Base-by-base conservation (phyloP, 1,140 invertebrate genomes). In the Polyergus mexicanus region DNA sequence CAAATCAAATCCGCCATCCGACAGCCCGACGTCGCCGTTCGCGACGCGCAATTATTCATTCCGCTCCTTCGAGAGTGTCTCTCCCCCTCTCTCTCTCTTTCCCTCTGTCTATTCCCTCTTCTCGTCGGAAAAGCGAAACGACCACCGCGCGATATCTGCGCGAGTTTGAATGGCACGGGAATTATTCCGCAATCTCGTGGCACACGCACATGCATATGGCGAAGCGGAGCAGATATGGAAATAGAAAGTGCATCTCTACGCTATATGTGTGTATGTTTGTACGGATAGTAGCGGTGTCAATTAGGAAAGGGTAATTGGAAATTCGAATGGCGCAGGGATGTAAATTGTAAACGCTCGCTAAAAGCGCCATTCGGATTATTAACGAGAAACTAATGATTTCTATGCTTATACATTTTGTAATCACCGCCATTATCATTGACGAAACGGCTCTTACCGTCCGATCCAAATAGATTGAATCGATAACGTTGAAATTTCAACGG, bases 1-100 rank as follows among this genome's bases (percentile, higher is more conserved):
- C 68, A 83, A 91, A 88, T 84, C 72, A 86, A 86, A 88, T 62
- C 69, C 84, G 68, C 85, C 66, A 87, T 89, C 78, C 60, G 65
- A 56, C 47, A 22, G 22, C 56, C n/a, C 68, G 47, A 32, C 65
- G 63, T 38, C 60, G 47, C 35, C 83, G 25, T 85, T 60, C 41
- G 60, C 47, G 35, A 28, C 69, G 81, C 47, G 68, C 76, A 38
- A 80, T 90, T 74, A 78, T 47, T 56, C 41, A 71, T 72, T 81
- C 38, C 54, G 56, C 28, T 68, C 58, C 60, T 44, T 54, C 65
- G n/a, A 44, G 22, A 63, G 5, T 44, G 19, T 16, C 56, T 56
- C 35, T 44, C 28, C 25, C 44, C 16, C 47, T 51, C 47, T 19
- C 4, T 51, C 47, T 5, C 13, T 51, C 16, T 19, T 3, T 19